These are phyloP conservation scores for Neogobius melanostomus DNA, from an alignment of 2,113 vertebrate genomes.

Conservation along the genomic window DNA sequence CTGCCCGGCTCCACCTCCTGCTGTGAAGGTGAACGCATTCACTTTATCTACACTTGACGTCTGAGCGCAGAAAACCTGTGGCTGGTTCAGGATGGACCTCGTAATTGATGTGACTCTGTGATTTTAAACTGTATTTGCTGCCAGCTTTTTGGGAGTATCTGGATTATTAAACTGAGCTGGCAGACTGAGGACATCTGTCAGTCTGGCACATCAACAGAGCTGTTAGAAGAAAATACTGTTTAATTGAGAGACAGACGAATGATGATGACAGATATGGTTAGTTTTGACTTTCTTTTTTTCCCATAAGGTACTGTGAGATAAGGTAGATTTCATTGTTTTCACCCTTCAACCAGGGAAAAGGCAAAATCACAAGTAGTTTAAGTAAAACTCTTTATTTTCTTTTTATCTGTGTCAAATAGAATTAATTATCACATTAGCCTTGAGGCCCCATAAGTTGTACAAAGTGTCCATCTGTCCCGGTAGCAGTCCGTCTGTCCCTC, in stretches of 20 bases:
- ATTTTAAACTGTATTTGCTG: background rate
- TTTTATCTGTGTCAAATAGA: background rate
- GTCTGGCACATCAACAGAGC: slow-evolving; percentile 5
- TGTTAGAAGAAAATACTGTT: background rate
- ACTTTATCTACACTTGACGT: slow-evolving; percentile 6
- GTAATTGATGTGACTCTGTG: background rate
- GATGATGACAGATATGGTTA: too few species aligned
- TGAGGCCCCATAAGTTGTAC: background rate
- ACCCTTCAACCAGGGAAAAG: too few species aligned
- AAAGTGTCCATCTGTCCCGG: slow-evolving; percentile 3
- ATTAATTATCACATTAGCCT: slow-evolving; percentile 4
- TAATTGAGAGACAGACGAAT: too few species aligned
- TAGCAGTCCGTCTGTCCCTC: background rate
- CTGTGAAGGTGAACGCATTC: slow-evolving; percentile 48
- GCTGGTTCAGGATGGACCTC: background rate
- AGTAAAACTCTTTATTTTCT: background rate
- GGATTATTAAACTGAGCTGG: background rate
- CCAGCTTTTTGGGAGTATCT: background rate
- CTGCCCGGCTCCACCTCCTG: slow-evolving; percentile 52
- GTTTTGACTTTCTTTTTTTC: too few species aligned
- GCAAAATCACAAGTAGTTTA: too few species aligned
- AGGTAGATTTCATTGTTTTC: too few species aligned
- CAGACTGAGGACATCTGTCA: background rate
- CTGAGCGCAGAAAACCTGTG: background rate
- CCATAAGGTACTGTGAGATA: too few species aligned